Conservation (phyloP, 2,797 vertebrate genomes). For the Labroides dimidiatus region DNA sequence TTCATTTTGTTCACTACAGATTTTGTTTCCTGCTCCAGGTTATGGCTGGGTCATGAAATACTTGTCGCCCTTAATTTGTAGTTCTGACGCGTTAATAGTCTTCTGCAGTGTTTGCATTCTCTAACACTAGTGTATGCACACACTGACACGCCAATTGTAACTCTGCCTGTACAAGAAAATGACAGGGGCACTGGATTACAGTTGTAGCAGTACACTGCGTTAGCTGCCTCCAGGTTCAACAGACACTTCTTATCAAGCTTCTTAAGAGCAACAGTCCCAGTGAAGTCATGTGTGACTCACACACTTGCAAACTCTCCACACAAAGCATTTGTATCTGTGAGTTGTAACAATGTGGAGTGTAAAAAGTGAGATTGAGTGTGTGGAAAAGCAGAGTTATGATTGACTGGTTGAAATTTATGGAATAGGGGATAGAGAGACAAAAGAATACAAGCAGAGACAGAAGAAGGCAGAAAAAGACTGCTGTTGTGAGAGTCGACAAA, state of each 20-base stretch:
- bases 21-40: background rate
- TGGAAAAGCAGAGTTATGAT: slow-evolving; percentile 9
- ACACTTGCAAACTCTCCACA: slow-evolving; percentile 13
- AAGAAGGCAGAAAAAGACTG: background rate
- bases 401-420: slow-evolving; percentile 19
- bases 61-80: background rate
- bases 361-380: background rate
- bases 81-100: background rate
- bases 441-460: background rate
- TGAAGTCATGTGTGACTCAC: slow-evolving; percentile 47
- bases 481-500: no score
- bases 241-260: slow-evolving; percentile 25
- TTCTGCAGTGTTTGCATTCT: background rate
- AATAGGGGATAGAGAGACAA: background rate
- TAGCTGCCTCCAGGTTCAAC: slow-evolving; percentile 11
- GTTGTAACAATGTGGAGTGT: slow-evolving; percentile 22
- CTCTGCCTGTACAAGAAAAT: background rate
- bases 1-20: background rate
- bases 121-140: background rate
- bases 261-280: slow-evolving; percentile 23
- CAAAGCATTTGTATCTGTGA: slow-evolving; percentile 16
- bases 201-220: background rate
- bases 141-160: background rate
- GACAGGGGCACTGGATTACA: slow-evolving; percentile 14
- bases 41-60: background rate